Evolutionary conservation across 2,797 vertebrate genomes (phyloP).

Genomic region (Phoebastria nigripes): DNA sequence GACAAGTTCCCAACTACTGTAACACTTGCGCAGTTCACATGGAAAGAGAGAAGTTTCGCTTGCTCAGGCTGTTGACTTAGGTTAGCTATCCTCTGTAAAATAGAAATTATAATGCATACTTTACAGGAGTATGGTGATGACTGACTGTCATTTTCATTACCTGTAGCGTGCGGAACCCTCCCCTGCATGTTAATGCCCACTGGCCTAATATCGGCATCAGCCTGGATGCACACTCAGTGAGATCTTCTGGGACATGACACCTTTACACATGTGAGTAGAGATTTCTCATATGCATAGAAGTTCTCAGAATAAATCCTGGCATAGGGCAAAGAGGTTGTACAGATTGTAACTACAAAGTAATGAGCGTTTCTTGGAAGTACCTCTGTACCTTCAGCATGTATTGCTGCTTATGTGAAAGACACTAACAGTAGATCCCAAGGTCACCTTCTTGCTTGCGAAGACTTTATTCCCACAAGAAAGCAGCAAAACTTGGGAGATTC

Average conservation of each 20-base stretch:
- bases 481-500: neutral
- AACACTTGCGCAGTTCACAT: neutral
- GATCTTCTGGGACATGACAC: neutral
- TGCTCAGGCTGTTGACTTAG: neutral
- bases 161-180: neutral
- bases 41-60: neutral
- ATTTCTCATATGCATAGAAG: neutral
- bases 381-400: neutral
- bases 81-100: neutral
- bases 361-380: accelerated
- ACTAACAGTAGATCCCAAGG: neutral
- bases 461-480: neutral
- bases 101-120: neutral
- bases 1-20: constrained; percentile 37
- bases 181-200: neutral
- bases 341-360: neutral
- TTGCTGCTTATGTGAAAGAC: neutral
- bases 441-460: neutral
- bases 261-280: neutral
- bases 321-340: neutral
- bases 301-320: neutral
- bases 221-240: neutral
- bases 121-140: neutral
- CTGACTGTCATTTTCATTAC: neutral
- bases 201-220: neutral